phyloP scores from a whole-genome alignment of 2,888 invertebrate species.

The Rhagium mordax region DNA sequence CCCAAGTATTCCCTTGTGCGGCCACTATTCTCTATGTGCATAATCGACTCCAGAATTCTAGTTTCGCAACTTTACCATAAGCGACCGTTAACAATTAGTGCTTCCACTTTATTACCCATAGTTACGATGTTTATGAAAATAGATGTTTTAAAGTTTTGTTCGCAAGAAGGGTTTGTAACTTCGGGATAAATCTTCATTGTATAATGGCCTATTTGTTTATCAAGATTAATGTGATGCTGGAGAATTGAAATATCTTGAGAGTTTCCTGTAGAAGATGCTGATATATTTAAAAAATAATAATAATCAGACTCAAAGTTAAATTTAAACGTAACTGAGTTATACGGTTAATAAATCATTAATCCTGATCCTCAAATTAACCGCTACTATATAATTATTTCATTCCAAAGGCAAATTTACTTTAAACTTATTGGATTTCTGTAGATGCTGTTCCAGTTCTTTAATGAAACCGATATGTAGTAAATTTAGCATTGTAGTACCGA shows the following conservation, averaged over 20 bases:
- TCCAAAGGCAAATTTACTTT: too few species aligned
- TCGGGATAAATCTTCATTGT: conserved; percentile 41
- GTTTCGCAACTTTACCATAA: conserved; percentile 55
- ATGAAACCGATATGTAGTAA: too few species aligned
- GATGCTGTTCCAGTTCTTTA: too few species aligned
- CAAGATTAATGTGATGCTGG: conserved; percentile 39
- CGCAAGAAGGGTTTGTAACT: conserved; percentile 36
- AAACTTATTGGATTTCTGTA: too few species aligned
- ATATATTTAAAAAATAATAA: not conserved
- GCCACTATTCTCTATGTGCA: conserved; percentile 40
- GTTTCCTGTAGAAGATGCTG: not conserved
- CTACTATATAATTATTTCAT: too few species aligned
- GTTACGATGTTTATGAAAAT: conserved; percentile 56
- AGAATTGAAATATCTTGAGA: conserved; percentile 14
- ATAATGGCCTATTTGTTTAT: conserved; percentile 31
- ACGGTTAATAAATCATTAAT: too few species aligned
- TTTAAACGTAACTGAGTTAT: too few species aligned
- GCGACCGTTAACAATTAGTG: conserved; percentile 58
- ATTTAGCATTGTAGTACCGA: too few species aligned
- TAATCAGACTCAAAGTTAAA: too few species aligned
- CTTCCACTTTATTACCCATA: conserved; percentile 52
- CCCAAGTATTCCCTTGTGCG: conserved; percentile 40
- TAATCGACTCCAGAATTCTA: conserved; percentile 53
- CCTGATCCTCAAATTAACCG: too few species aligned
- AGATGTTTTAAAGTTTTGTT: conserved; percentile 56